Base-by-base conservation (phyloP, 2,888 invertebrate species). In the Leucophenga montana region DNA sequence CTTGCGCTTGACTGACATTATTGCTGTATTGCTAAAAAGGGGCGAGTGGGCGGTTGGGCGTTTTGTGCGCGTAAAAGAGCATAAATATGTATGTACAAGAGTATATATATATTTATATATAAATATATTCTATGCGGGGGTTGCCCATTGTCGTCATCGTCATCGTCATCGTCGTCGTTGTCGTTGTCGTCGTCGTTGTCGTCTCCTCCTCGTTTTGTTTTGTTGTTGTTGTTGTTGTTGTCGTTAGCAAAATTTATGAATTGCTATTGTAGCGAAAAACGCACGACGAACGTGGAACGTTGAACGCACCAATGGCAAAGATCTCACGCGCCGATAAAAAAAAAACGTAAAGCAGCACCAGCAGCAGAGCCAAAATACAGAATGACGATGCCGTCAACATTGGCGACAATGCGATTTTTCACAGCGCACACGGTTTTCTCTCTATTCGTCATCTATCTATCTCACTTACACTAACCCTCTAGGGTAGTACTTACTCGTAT, bases 251-350 rank as follows among this genome's bases (percentile, higher is more conserved):
- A 71, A 71, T 67, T 71, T 71, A 71, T 71, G 71, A 67, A 67
- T 65, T 71, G 66, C 66, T 66, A 54, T 68, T 61, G 27, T 53
- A 62, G 54, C 68, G 61, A 61, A 39, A 65, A 66, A 59, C 39
- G 39, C 33, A 3, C 8, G 33, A 33, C 33, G 3, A 3, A 33
- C 33, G 33, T 33, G 3, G 33, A 39, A 39, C 39, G 11, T 39
- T 3, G 39, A 69, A 68, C 65, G 67, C 75, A 77, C 79, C 83
- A 81, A 83, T 81, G 74, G 79, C 79, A 81, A 77, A 81, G 81
- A 83, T 83, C 78, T 76, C 74, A 73, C 70, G 73, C 79, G 72
- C 75, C 68, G 81, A 83, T 83, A 81, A 83, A 73, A 75, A 71
- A 66, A 39, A 18, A 33, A 39, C n/a, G 33, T 50, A 18, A 54